Evolutionary conservation across 2,888 invertebrate species (phyloP), one percentile per base, ranked within the genome.

Genomic region (Nesidiocoris tenuis): DNA sequence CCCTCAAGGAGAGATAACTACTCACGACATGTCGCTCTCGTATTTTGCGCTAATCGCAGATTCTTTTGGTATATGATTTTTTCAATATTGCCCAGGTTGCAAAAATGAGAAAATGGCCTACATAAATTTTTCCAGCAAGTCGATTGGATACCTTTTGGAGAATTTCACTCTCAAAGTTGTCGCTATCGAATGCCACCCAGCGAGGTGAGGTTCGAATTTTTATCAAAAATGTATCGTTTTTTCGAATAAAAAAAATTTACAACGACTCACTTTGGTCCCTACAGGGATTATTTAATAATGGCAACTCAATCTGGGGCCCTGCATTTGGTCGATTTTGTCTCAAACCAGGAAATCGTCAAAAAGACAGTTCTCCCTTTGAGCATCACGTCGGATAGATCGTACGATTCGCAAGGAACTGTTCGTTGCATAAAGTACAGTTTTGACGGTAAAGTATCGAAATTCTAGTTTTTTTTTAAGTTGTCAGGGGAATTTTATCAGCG

Each of bases 141-240:
- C 75, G 7, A 68, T 75, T 17, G 68, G 61, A 68, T 75, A 68
- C 61, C 54, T 75, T 2, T 19, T 75, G 18, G 63, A 67, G 18
- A 68, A 75, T 63, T 68, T 68, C 22, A 55, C 68, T 16, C 22
- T 22, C 0, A 59, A 68, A 17, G 75, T 65, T 3, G 63, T 54
- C 12, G 68, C 68, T n/a, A 55, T 75, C 7, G 75, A 75, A n/a
- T 75, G 75, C 63, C 75, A 75, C 24, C 75, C 75, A 9, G n/a
- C 54, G 7, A 59, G 68, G 75, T 75, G 24, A 61, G 19, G 19
- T 17, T 17, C 3, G 54, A 12, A 54, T 54, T 54, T 54, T 12
- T 54, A 54, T 12, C 7, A 12, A 54, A 54, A 12, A 12, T 54
- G 12, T 54, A 12, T 54, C 54, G n/a, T n/a, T n/a, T n/a, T n/a